These are phyloP conservation scores for Cordilura impudica DNA, from an alignment of 2,888 invertebrate species.

Conservation along the genomic window DNA sequence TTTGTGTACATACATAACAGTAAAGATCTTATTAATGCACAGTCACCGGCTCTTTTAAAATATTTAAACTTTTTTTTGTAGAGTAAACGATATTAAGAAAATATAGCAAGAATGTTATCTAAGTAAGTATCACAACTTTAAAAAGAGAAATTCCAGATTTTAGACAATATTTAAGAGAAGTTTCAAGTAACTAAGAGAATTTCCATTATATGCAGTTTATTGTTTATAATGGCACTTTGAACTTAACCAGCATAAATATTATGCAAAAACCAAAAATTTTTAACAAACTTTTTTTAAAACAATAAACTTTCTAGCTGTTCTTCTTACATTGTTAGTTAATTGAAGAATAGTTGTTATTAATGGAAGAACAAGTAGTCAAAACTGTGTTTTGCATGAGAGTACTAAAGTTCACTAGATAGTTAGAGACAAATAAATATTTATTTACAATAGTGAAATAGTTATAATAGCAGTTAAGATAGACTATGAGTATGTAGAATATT, in stretches of 20 bases:
- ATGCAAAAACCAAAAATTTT: slow-evolving; percentile 61
- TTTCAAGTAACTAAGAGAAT: not conserved
- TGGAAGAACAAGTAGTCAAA: no score
- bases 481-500: slow-evolving; percentile 55
- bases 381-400: slow-evolving; percentile 21
- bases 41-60: slow-evolving; percentile 69
- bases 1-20: slow-evolving; percentile 17
- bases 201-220: slow-evolving; percentile 7
- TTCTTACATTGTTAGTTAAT: not conserved
- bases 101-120: slow-evolving; percentile 22
- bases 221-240: slow-evolving; percentile 52
- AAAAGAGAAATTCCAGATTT: not conserved
- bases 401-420: slow-evolving; percentile 62
- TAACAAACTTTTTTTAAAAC: slow-evolving; percentile 17
- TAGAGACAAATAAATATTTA: slow-evolving; percentile 70
- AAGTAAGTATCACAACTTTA: slow-evolving; percentile 27
- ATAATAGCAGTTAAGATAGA: slow-evolving; percentile 55
- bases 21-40: slow-evolving; percentile 68
- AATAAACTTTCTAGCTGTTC: slow-evolving; percentile 25
- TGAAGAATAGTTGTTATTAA: slow-evolving; percentile 1
- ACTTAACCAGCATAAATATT: slow-evolving; percentile 68
- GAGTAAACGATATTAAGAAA: slow-evolving; percentile 3
- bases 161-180: slow-evolving; percentile 24
- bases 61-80: slow-evolving; percentile 56
- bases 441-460: slow-evolving; percentile 73